Percentiles rank a stretch among this genome's conserved stretches.
These are phyloP conservation scores for Gymnothorax javanicus DNA, from an alignment of 2,797 vertebrate genomes.

Conservation along the genomic window DNA sequence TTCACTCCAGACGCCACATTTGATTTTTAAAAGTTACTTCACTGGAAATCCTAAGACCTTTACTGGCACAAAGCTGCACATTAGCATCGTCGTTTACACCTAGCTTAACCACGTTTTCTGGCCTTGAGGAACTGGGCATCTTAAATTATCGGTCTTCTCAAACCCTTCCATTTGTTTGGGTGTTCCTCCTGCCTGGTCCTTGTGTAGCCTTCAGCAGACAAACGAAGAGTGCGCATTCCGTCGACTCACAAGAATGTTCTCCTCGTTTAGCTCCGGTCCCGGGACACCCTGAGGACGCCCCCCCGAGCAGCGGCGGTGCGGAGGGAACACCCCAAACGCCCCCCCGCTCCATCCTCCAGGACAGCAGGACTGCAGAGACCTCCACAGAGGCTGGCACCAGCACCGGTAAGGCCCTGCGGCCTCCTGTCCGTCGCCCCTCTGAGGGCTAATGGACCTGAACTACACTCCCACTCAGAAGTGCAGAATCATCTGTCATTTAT, in stretches of 20 bases:
- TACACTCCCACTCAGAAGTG: too few species aligned
- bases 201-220: background rate
- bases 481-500: too few species aligned
- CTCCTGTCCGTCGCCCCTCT: background rate
- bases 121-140: background rate
- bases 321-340: conserved; percentile 37
- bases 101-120: background rate
- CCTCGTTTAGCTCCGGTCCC: conserved; percentile 43
- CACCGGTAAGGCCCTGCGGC: conserved; percentile 54
- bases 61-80: background rate
- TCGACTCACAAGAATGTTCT: background rate
- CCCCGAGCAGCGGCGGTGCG: conserved; percentile 32
- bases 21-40: background rate
- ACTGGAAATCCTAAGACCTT: background rate
- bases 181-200: background rate
- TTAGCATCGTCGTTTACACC: background rate
- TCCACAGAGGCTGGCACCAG: conserved; percentile 50
- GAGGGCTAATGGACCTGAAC: background rate
- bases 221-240: background rate
- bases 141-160: background rate
- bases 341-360: conserved; percentile 38
- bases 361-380: conserved; percentile 46
- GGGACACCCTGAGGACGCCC: conserved; percentile 52
- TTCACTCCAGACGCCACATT: background rate
- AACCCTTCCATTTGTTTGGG: background rate